These are phyloP conservation scores for Eulithis prunata DNA, from an alignment of 2,888 invertebrate species.

Conservation along the genomic window DNA sequence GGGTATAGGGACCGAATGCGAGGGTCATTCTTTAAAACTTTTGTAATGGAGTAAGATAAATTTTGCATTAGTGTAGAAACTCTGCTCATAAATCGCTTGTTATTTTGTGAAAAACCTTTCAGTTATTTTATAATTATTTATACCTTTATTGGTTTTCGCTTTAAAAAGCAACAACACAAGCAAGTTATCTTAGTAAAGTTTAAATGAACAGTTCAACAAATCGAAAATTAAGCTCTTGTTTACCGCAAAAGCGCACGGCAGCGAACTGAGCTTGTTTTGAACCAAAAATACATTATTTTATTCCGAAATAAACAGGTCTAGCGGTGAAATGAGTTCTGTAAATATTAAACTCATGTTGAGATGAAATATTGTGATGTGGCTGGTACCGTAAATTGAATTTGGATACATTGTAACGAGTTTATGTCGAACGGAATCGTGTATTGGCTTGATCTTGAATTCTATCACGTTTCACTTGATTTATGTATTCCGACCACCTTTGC, in stretches of 20 bases:
- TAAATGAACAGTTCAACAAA: constrained; percentile 47
- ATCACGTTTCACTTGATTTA: constrained; percentile 81
- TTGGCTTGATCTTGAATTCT: constrained; percentile 77
- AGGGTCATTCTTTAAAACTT: constrained; percentile 40
- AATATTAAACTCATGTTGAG: constrained; percentile 61
- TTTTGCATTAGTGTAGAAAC: constrained; percentile 21
- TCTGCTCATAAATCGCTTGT: constrained; percentile 14
- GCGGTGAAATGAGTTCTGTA: constrained; percentile 57
- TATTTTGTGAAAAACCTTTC: constrained; percentile 6
- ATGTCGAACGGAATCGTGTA: constrained; percentile 72
- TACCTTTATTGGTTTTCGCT: constrained; percentile 29
- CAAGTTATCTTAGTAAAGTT: constrained; percentile 28
- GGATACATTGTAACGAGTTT: constrained; percentile 80
- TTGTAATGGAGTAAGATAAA: constrained; percentile 29
- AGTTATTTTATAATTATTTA: constrained; percentile 11
- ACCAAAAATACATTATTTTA: constrained; percentile 49
- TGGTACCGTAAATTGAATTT: constrained; percentile 77
- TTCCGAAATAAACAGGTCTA: constrained; percentile 58
- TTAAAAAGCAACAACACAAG: constrained; percentile 33
- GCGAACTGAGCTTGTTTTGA: constrained; percentile 43
- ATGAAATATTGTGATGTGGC: constrained; percentile 78
- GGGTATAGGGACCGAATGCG: constrained; percentile 60
- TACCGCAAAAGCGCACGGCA: constrained; percentile 45
- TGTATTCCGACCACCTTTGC: constrained; percentile 75
- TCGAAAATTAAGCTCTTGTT: constrained; percentile 55